phyloP scores from a whole-genome alignment of 2,797 vertebrate species.

The Corythornis leucogaster region DNA sequence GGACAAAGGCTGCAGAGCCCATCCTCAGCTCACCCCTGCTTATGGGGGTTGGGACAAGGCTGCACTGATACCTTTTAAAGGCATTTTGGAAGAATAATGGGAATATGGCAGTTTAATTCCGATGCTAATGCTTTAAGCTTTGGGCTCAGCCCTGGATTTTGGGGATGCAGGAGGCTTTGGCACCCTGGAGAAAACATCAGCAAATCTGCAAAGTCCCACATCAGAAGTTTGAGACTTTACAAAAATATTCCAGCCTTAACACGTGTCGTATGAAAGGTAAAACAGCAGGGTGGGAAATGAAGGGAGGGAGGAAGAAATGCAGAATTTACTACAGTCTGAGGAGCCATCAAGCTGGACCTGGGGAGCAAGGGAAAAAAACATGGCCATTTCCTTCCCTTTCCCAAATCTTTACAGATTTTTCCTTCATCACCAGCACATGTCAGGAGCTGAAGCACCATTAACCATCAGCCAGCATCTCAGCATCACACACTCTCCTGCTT shows the following conservation, averaged over 20 bases:
- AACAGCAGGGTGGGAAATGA: neutral
- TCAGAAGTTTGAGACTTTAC: neutral
- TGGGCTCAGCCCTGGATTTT: neutral
- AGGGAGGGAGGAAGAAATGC: neutral
- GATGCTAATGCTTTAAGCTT: neutral
- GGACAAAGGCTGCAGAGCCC: rapidly evolving
- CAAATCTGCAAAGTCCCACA: rapidly evolving
- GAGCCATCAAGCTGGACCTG: neutral
- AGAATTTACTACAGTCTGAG: neutral
- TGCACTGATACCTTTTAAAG: neutral
- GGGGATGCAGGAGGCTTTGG: neutral
- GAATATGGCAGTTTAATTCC: neutral
- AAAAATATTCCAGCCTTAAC: neutral
- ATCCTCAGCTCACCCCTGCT: neutral
- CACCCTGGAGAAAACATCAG: neutral
- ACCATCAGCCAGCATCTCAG: neutral
- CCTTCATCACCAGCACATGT: neutral
- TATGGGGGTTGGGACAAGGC: rapidly evolving
- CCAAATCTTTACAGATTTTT: neutral
- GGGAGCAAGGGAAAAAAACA: neutral
- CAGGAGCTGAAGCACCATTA: neutral
- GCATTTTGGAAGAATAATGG: neutral
- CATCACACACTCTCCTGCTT: neutral
- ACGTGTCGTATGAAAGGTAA: neutral
- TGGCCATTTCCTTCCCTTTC: neutral